A percentile compares a stretch with the other conserved stretches of the same genome.
phyloP scores from a whole-genome alignment of 2,888 invertebrate genomes.

The Nemotelus nigrinus region DNA sequence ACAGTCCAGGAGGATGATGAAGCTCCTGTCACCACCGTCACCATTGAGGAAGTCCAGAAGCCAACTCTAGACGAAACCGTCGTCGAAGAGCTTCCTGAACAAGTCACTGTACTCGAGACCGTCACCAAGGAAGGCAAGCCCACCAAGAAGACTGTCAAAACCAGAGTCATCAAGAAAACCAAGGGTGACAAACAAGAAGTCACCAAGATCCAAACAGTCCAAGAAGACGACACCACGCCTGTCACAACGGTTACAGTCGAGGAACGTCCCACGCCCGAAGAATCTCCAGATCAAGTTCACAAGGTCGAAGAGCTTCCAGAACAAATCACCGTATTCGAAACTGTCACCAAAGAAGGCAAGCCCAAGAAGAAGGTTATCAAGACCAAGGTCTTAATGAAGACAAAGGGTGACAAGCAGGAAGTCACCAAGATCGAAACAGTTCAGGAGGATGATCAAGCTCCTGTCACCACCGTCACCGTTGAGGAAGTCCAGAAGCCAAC shows the following conservation, averaged over 20 bases:
- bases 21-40: constrained; percentile 56
- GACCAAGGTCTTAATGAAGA: constrained; percentile 49
- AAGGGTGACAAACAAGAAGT: constrained; percentile 60
- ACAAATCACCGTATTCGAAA: constrained; percentile 63
- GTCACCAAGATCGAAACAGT: constrained; percentile 62
- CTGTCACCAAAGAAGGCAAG: constrained; percentile 61
- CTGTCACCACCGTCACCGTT: constrained; percentile 52
- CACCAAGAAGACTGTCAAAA: constrained; percentile 55
- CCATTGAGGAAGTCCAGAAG: constrained; percentile 48
- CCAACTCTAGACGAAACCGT: constrained; percentile 23
- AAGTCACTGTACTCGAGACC: constrained; percentile 55
- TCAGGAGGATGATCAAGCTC: constrained; percentile 59
- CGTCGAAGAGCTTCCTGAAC: constrained; percentile 60
- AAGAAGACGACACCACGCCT: constrained; percentile 61
- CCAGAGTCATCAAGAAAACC: constrained; percentile 58
- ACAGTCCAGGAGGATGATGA: constrained; percentile 54
- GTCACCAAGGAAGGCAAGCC: constrained; percentile 54
- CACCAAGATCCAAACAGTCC: constrained; percentile 61
- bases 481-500: constrained; percentile 52
- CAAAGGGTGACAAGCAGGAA: constrained; percentile 57
- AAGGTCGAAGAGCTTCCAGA: constrained; percentile 55
- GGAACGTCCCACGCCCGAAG: constrained; percentile 53
- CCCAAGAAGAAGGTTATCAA: constrained; percentile 60
- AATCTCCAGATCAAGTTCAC: constrained; percentile 49
- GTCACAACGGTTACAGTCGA: constrained; percentile 56